These are phyloP conservation scores for Drosophila rubida DNA, from an alignment of 2,888 invertebrate genomes.

Conservation along the genomic window DNA sequence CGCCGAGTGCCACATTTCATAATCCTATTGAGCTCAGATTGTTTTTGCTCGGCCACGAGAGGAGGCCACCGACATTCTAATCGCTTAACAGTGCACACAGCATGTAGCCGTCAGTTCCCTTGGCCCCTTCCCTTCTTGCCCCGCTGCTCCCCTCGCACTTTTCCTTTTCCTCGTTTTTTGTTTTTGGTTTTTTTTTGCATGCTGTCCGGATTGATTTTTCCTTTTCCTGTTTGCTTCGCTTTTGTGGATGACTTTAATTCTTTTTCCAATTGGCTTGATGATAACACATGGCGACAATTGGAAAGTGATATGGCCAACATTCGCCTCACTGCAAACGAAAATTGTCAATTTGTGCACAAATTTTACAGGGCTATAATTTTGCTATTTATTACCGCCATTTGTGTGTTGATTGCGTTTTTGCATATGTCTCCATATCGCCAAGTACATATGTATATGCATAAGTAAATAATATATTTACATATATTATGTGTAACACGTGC, in stretches of 20 bases:
- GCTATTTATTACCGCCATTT: constrained; percentile 20
- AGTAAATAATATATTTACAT: constrained; percentile 1
- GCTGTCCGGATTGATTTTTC: constrained; percentile 45
- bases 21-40: constrained; percentile 59
- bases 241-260: constrained; percentile 56
- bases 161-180: neutral
- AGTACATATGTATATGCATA: neutral
- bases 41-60: constrained; percentile 52
- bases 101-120: constrained; percentile 41
- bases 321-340: constrained; percentile 71
- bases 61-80: constrained; percentile 55
- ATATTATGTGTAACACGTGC: neutral
- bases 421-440: constrained; percentile 10
- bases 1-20: constrained; percentile 44
- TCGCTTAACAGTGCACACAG: constrained; percentile 58
- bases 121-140: constrained; percentile 2
- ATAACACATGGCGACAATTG: constrained; percentile 78
- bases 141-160: neutral
- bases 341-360: constrained; percentile 75
- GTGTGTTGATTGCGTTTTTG: constrained; percentile 14
- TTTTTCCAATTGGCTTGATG: constrained; percentile 66
- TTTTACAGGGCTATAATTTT: constrained; percentile 44
- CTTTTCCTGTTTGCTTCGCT: constrained; percentile 49
- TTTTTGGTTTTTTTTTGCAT: constrained; percentile 1
- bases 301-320: constrained; percentile 79